Evolutionary conservation across 2,113 vertebrate genomes (phyloP).

Genomic region (Hippopotamus amphibius): DNA sequence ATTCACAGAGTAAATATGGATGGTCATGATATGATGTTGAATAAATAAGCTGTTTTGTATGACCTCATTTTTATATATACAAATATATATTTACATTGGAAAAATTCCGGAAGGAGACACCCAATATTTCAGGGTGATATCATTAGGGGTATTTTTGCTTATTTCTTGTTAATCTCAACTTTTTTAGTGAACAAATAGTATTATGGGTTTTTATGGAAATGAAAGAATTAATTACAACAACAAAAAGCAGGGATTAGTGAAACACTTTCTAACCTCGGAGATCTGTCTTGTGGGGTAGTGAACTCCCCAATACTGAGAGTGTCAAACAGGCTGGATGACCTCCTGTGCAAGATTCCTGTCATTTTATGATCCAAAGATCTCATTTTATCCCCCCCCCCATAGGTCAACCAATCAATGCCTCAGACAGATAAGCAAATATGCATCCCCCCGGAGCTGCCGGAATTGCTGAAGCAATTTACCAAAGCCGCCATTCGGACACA

Average conservation of each 20-base stretch:
- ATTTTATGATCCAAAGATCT: not conserved
- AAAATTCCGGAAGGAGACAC: not conserved
- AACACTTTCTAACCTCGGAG: not conserved
- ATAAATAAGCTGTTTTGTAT: not conserved
- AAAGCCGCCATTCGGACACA: slow-evolving; percentile 86
- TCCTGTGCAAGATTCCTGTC: not conserved
- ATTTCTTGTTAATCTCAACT: not conserved
- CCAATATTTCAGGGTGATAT: not conserved
- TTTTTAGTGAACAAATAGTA: slow-evolving; percentile 17
- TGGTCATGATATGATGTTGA: not conserved
- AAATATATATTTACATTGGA: slow-evolving; percentile 14
- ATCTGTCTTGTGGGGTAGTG: not conserved
- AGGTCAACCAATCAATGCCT: slow-evolving; percentile 82
- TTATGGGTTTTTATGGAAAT: not conserved
- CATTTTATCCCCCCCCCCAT: not conserved
- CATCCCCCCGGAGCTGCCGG: slow-evolving; percentile 84
- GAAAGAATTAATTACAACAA: not conserved
- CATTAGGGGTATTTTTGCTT: not conserved
- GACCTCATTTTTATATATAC: not conserved
- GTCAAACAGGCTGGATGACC: not conserved
- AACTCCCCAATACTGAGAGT: not conserved
- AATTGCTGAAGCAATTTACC: slow-evolving; percentile 86
- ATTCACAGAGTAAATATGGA: not conserved
- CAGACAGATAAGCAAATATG: slow-evolving; percentile 82
- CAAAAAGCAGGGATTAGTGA: not conserved